phyloP scores from a whole-genome alignment of 2,888 invertebrate species.

The Nomada hirtipes region DNA sequence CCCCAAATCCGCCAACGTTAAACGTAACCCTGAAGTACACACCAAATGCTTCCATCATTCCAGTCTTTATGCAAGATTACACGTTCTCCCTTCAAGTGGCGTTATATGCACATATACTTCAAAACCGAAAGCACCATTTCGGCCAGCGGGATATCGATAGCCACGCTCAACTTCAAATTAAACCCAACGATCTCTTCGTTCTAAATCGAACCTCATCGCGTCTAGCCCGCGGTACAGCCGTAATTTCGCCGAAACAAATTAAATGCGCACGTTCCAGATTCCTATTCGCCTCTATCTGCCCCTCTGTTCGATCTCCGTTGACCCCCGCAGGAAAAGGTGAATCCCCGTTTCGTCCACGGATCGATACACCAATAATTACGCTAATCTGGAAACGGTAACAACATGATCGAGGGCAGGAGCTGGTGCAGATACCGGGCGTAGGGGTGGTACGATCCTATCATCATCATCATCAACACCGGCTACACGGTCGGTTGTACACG shows the following conservation, averaged over 20 bases:
- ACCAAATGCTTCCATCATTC: background rate
- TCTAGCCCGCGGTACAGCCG: background rate
- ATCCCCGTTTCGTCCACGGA: slow-evolving; percentile 45
- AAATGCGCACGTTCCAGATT: slow-evolving; percentile 4
- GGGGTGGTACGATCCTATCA: slow-evolving; percentile 45
- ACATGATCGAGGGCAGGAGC: slow-evolving; percentile 34
- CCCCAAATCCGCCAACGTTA: background rate
- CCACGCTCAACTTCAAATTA: slow-evolving; percentile 18
- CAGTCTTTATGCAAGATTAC: background rate
- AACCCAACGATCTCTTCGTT: slow-evolving; percentile 17
- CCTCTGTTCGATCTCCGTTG: background rate
- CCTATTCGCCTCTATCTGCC: background rate
- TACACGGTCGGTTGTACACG: slow-evolving; percentile 56
- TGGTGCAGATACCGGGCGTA: slow-evolving; percentile 37
- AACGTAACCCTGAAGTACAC: background rate
- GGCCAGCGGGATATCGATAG: background rate
- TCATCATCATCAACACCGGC: slow-evolving; percentile 59
- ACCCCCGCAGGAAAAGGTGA: slow-evolving; percentile 13
- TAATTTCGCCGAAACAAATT: slow-evolving; percentile 29
- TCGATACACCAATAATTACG: slow-evolving; percentile 69
- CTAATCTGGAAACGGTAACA: slow-evolving; percentile 65
- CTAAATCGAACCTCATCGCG: background rate
- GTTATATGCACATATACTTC: background rate
- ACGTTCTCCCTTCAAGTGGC: too few relatives aligned
- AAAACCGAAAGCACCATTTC: slow-evolving; percentile 5